Conservation (phyloP, 2,797 vertebrate species). For the Urophycis tenuis region DNA sequence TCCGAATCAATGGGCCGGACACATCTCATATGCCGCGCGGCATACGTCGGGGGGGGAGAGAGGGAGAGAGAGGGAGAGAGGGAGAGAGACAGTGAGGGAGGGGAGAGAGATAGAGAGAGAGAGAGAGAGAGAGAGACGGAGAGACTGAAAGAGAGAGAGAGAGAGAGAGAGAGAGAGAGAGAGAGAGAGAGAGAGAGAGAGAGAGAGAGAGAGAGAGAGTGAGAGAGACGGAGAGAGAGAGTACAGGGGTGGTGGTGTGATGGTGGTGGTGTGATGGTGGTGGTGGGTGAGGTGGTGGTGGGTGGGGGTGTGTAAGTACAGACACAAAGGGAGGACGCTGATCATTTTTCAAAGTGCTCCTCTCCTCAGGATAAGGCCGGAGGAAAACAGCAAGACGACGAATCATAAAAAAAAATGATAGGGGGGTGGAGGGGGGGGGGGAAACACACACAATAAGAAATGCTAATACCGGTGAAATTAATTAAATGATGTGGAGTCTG, state of each 20-base stretch:
- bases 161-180: not conserved
- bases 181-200: not conserved
- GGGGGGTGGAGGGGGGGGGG: no score
- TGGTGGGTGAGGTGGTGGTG: not conserved
- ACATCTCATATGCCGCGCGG: slow-evolving; percentile 23
- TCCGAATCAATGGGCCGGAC: slow-evolving; percentile 49
- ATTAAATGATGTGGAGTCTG: slow-evolving; percentile 83
- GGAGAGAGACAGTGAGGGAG: not conserved
- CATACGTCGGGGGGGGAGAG: slow-evolving; percentile 13
- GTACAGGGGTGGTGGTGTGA: slow-evolving; percentile 8
- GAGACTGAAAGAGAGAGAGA: not conserved
- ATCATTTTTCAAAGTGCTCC: slow-evolving; percentile 52
- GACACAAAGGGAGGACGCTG: slow-evolving; percentile 14
- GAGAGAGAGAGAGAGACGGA: not conserved
- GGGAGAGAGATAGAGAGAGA: not conserved
- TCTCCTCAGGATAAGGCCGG: slow-evolving; percentile 43
- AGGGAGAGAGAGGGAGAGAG: slow-evolving; percentile 22
- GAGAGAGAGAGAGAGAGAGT: not conserved
- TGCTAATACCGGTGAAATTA: slow-evolving; percentile 74
- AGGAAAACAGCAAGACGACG: slow-evolving; percentile 18
- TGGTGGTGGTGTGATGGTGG: not conserved
- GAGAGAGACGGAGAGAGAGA: not conserved
- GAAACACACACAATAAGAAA: slow-evolving; percentile 54
- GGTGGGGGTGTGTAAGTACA: not conserved
- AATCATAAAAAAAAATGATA: not conserved